Evolutionary conservation across 2,113 vertebrate genomes (phyloP).

Genomic region (Lophura nycthemera): DNA sequence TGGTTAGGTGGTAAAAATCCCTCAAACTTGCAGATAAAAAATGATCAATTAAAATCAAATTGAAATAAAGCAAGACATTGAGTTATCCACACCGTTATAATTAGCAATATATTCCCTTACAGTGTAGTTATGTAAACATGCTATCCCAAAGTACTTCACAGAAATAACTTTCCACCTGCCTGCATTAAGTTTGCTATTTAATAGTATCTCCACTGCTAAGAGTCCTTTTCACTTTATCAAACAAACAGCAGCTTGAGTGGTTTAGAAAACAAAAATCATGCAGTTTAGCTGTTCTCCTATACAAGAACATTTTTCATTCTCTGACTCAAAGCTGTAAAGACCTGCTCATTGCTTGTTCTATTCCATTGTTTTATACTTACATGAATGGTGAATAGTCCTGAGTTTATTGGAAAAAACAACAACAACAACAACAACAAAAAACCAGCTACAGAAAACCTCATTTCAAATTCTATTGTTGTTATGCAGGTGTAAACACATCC

Average conservation of each 20-base stretch:
- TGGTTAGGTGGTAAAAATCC: not conserved
- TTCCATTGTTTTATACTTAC: not conserved
- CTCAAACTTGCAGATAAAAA: not conserved
- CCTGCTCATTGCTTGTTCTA: not conserved
- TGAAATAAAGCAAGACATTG: not conserved
- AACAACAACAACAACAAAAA: not conserved
- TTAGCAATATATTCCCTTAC: not conserved
- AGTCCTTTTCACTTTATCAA: not conserved
- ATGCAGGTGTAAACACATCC: not conserved
- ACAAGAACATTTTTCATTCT: not conserved
- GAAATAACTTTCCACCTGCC: not conserved
- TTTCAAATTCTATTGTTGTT: not conserved
- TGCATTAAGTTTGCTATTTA: not conserved
- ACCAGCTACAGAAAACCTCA: not conserved
- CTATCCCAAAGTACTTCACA: not conserved
- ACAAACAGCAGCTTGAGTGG: not conserved
- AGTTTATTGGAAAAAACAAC: not conserved
- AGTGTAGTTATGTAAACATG: not conserved
- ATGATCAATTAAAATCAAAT: not conserved
- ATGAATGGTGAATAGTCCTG: not conserved
- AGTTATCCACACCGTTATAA: not conserved
- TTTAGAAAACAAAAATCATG: not conserved
- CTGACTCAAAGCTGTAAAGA: not conserved
- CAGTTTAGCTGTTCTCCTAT: not conserved
- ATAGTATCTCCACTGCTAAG: not conserved